Conservation (phyloP, 2,888 invertebrate genomes). For the Adelognathus sp. region DNA sequence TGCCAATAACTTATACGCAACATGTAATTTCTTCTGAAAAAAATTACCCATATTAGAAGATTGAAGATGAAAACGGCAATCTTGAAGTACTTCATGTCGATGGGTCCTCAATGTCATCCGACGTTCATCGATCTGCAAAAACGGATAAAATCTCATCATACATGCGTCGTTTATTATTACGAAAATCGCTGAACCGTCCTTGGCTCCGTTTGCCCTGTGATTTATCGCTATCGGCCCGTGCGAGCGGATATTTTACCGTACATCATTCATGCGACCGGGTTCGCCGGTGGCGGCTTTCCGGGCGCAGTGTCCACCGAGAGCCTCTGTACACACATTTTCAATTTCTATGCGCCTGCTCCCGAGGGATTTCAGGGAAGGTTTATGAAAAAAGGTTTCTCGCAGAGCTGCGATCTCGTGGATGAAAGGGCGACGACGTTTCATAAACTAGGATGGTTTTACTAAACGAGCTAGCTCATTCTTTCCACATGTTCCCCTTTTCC, state of each 20-base stretch:
- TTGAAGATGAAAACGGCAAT: slow-evolving; percentile 76
- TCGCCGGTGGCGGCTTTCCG: background rate
- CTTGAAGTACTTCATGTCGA: slow-evolving; percentile 77
- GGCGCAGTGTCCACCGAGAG: background rate
- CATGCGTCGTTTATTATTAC: background rate
- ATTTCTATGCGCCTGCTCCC: background rate
- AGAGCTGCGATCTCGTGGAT: background rate
- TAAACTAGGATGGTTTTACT: background rate
- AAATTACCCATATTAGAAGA: slow-evolving; percentile 77
- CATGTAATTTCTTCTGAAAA: background rate
- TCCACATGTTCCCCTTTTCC: background rate
- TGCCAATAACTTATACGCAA: too few species aligned
- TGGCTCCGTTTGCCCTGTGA: background rate
- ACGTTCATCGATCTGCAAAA: slow-evolving; percentile 71
- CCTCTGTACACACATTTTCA: background rate
- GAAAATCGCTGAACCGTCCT: background rate
- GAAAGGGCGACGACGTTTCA: slow-evolving; percentile 9
- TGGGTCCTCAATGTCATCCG: slow-evolving; percentile 61
- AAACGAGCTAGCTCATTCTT: background rate
- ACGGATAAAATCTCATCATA: slow-evolving; percentile 35
- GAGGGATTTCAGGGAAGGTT: background rate
- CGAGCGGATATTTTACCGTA: background rate
- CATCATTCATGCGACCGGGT: slow-evolving; percentile 12
- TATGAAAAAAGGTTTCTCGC: background rate
- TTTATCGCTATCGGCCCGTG: slow-evolving; percentile 1